A percentile compares a stretch with the other conserved stretches of the same genome.
phyloP scores from a whole-genome alignment of 2,888 invertebrate species.

The Andrena trimmerana region DNA sequence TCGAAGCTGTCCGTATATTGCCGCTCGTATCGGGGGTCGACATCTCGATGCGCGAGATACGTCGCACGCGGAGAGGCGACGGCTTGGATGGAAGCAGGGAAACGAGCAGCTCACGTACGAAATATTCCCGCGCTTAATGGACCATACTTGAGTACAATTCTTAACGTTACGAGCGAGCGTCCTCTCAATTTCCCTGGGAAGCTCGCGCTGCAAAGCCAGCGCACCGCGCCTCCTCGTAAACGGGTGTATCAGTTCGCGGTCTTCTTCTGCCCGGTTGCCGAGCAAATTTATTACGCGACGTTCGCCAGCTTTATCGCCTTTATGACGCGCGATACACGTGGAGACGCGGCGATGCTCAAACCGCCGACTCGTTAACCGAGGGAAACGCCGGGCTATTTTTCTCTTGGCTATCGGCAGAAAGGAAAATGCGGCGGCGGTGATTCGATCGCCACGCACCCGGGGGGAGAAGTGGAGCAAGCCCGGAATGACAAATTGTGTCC shows the following conservation, averaged over 20 bases:
- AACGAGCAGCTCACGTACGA: constrained; percentile 43
- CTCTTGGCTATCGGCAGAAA: not conserved
- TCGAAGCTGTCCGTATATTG: constrained; percentile 68
- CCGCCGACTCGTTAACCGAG: not conserved
- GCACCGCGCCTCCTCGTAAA: constrained; percentile 23
- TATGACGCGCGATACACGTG: not conserved
- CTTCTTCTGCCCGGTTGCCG: not conserved
- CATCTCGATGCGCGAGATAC: constrained; percentile 69
- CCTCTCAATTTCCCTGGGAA: constrained; percentile 33
- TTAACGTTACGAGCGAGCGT: constrained; percentile 34
- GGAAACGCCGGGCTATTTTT: not conserved
- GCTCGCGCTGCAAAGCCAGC: not conserved
- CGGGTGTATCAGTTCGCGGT: not conserved
- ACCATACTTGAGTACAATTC: constrained; percentile 44
- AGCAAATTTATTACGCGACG: constrained; percentile 22
- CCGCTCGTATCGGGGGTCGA: constrained; percentile 68
- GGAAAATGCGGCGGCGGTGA: constrained; percentile 15
- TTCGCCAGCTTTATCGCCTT: constrained; percentile 16
- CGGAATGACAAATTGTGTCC: constrained; percentile 72
- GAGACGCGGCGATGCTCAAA: not conserved
- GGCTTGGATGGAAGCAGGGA: not conserved
- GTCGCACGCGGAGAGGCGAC: not conserved
- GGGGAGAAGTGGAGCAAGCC: constrained; percentile 43
- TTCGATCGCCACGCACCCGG: constrained; percentile 25
- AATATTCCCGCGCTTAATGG: constrained; percentile 63